These are phyloP conservation scores for Pagetopsis macropterus DNA, from an alignment of 2,797 vertebrate species.

Conservation along the genomic window DNA sequence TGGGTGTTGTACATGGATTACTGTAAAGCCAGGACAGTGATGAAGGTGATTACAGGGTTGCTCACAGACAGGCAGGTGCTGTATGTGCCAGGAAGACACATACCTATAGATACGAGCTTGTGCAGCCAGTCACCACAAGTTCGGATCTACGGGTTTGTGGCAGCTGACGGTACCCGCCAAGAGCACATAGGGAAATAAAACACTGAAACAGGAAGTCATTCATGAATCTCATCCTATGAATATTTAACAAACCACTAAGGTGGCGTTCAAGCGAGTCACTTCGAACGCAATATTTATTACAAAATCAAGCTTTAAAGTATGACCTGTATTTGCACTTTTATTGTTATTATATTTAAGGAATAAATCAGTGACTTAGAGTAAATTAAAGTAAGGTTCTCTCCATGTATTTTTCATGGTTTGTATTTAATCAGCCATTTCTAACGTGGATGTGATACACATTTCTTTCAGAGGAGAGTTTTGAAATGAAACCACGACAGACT, in stretches of 20 bases:
- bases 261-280: conserved; percentile 26
- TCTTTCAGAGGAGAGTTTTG: conserved; percentile 20
- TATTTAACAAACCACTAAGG: conserved; percentile 14
- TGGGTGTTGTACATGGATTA: conserved; percentile 23
- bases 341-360: neutral
- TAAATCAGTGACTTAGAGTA: neutral
- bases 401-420: neutral
- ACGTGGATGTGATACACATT: conserved; percentile 11
- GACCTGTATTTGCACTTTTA: neutral
- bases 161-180: conserved; percentile 85
- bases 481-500: conserved; percentile 33
- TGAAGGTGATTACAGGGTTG: conserved; percentile 9
- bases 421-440: conserved; percentile 13
- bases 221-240: conserved; percentile 19
- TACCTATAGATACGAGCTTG: conserved; percentile 99
- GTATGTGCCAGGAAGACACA: conserved; percentile 91
- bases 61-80: conserved; percentile 54
- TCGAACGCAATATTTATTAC: conserved; percentile 10
- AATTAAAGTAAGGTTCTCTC: conserved; percentile 10
- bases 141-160: conserved; percentile 99
- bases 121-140: conserved; percentile 95
- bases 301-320: neutral
- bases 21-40: neutral
- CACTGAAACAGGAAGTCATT: conserved; percentile 17
- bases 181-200: conserved; percentile 33